Conservation (phyloP, 2,113 vertebrate genomes). For the Paralichthys olivaceus region DNA sequence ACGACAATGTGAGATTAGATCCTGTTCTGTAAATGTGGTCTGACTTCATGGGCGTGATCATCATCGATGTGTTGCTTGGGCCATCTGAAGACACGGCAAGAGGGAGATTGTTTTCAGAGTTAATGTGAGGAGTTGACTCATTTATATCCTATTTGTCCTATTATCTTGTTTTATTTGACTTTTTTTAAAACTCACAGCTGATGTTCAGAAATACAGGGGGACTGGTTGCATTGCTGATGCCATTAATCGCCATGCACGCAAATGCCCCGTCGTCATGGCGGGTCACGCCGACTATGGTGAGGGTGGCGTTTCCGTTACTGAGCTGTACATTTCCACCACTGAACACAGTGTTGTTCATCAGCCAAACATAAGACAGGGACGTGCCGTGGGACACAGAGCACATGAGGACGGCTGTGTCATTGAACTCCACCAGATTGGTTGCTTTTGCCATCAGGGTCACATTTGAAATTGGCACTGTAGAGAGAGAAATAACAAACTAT, state of each 20-base stretch:
- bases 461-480: conserved; percentile 72
- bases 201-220: conserved; percentile 56
- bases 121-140: neutral
- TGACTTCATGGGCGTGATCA: conserved; percentile 18
- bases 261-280: conserved; percentile 68
- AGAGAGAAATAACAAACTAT: neutral
- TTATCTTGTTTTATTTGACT: neutral
- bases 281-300: conserved; percentile 64
- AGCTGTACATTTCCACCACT: conserved; percentile 31
- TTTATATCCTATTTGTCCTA: neutral
- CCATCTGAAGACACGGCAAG: conserved; percentile 68
- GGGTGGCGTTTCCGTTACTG: conserved; percentile 35
- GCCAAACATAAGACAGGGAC: conserved; percentile 64
- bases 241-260: conserved; percentile 73
- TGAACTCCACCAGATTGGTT: conserved; percentile 75
- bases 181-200: conserved; percentile 75
- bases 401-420: conserved; percentile 68
- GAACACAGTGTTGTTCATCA: conserved; percentile 52
- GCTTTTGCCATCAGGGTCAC: conserved; percentile 48
- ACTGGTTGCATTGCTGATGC: conserved; percentile 60
- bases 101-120: neutral
- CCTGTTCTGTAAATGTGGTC: conserved; percentile 46
- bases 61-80: conserved; percentile 63
- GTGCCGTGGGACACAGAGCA: conserved; percentile 69
- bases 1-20: conserved; percentile 69